Base-by-base conservation (phyloP, 1,140 invertebrate species). In the Trichoplusia ni region DNA sequence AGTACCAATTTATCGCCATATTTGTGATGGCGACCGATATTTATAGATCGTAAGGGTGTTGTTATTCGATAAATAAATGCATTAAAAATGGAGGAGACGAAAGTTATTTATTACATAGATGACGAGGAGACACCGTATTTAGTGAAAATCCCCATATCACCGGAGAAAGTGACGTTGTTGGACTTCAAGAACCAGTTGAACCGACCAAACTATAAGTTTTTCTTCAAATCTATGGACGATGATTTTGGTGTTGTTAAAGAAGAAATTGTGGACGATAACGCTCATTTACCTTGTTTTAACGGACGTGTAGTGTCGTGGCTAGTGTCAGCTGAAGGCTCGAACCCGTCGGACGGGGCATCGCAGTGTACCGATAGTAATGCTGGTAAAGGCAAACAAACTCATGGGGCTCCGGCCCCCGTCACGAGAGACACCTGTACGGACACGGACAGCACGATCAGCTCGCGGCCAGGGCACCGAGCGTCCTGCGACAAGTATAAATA, bases 221-320 rank as follows among this genome's bases (percentile, higher is more conserved):
- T 99, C 93, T 99, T 99, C 92, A 99, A 99, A 92, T 99, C 98
- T 18, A 98, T 99, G 96, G 98, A 99, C 91, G 98, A 98, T 92
- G 98, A 99, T 93, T 99, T 99, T 90, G 99, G 98, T 97, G 97
- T 98, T 76, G 98, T 99, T 16, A 99, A 99, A 93, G 98, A 99
- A 93, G 98, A 99, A 92, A 99, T 99, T 64, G 94, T 98, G 70
- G 98, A 99, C 85, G 98, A 99, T 91, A 94, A 96, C 85, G 96
- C 98, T 64, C 95, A 96, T 91, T 92, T 99, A 75, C 98, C 98
- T 58, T 98, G 97, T 92, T 99, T 99, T 91, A 98, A 99, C 92
- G 97, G 98, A 75, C 93, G 97, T 87, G 97, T 99, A 71, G 97
- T 99, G 62, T 98, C 98, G 56, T 99, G 98, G 97, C 90, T 99